Evolutionary conservation across 2,113 vertebrate genomes (phyloP), one percentile per base, ranked within the genome.

Genomic region (Pelusios castaneus): DNA sequence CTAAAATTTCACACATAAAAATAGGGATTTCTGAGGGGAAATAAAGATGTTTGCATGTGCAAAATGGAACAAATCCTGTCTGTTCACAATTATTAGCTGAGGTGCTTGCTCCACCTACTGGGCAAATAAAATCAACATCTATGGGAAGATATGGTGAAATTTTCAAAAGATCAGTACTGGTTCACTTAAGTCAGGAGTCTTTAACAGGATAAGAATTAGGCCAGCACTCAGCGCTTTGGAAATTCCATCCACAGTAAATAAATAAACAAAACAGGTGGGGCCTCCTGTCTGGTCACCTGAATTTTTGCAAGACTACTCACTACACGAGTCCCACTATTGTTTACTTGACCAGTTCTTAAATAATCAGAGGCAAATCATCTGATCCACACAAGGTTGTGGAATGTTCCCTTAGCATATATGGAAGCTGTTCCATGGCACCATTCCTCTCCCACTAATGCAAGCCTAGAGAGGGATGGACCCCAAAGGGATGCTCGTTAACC

Each of bases 61-160:
- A n/a, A 3, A 67, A 22, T 3, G 1, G 0, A 25, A 79, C 2
- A 10, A 29, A 85, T 85, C 31, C 31, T 56, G 58, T 80, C 1
- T 5, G 41, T n/a, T 13, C 24, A 24, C 2, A 27, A 43, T 0
- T 31, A 24, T 63, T 17, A n/a, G 82, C 49, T 25, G 52, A 75
- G 19, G 84, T 41, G 81, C 25, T 88, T 92, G 41, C 97, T 92
- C 97, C 97, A 91, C 55, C 97, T 96, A 78, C 95, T 96, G 97
- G 97, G 5, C 89, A 84, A 10, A 22, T 22, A 31, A 80, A 85
- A 58, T 16, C 8, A 14, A 45, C 86, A 84, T 8, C 16, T 52
- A n/a, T 5, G 38, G 34, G 52, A 78, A 21, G 0, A 6, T 6
- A 41, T 13, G 0, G 0, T 21, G 47, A 55, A 10, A 25, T 10